Base-by-base conservation (phyloP, 2,797 vertebrate species). In the Enteromius trimaculatus region DNA sequence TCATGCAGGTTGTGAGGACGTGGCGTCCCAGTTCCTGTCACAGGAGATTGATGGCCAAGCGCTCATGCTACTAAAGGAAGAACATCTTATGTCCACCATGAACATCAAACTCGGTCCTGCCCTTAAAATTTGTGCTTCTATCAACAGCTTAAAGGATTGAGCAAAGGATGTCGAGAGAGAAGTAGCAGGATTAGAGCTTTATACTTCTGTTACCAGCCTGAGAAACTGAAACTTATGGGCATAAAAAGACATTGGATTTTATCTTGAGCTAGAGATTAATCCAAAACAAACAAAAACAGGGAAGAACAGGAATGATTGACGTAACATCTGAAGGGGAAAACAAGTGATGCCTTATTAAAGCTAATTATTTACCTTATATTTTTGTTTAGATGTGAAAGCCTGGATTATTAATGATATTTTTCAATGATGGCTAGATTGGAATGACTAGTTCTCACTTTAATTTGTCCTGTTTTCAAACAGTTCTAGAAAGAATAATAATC, bases 1-100 rank as follows among this genome's bases (percentile, higher is more conserved):
- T 84, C 64, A 42, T 74, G 29, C 86, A 99, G 98, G 98, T 88
- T 99, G 98, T 85, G 97, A 98, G 87, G 98, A 99, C 90, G 95
- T 99, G 83, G 98, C 98, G 0, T 94, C 96, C 88, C 98, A 99
- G 89, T 99, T 99, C 92, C 94, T 97, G 93, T 96, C 96, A 26
- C 98, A 99, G 93, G 98, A 99, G 92, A 99, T 99, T 68, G 98
- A 99, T 70, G 98, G 98, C 31, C 98, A 99, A 92, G 98, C 98
- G 80, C 96, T 99, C 88, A 93, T 99, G 86, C 93, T 99, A 79
- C 92, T 99, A 85, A 96, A 97, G 87, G 98, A 99, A 92, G 98
- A 99, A 85, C 98, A 99, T 90, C 97, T 99, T 79, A 99, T 99
- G 96, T 97, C 97, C 91, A 98, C 98, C 91, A 99, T 99, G 98